Evolutionary conservation across 2,888 invertebrate species (phyloP), one percentile per base, ranked within the genome.

Genomic region (Cosmia trapezina): DNA sequence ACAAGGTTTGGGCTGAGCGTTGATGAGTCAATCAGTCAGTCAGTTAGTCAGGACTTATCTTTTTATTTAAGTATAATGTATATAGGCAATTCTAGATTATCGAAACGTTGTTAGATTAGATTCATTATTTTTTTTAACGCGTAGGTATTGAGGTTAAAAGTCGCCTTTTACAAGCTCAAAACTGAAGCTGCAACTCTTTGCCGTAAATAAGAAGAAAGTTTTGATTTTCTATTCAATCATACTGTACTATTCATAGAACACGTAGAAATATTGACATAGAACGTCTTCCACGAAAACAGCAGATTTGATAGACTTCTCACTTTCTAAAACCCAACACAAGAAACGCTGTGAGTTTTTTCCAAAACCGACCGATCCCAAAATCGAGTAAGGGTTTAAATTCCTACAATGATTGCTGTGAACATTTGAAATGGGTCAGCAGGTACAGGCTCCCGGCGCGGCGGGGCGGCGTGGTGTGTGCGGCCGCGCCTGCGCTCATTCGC

Each of bases 391-490:
- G 87, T 85, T 87, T 77, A 85, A 89, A 90, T 89, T 90, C 87
- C 86, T 67, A 84, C 77, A 80, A 81, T 85, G 86, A 87, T 88
- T 85, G 84, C 79, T 81, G 89, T 80, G 84, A 84, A 79, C 77
- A 76, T 89, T 89, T 86, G 91, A 95, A 94, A 95, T 95, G 94
- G 95, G 95, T 93, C 91, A 94, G 94, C 95, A 95, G 96, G 95
- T 95, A 95, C 83, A 65, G 73, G 81, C 72, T 78, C 78, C 78
- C 75, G 84, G 86, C 65, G 74, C 37, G 84, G 86, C 65, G 74
- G 77, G 78, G 79, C 80, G 85, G 79, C 79, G 83, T 80, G 72
- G 79, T 79, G 79, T 83, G 87, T 83, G 89, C 81, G 90, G 88
- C 68, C 60, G 89, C 90, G 82, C 83, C 89, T 87, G 90, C 91